phyloP scores from a whole-genome alignment of 2,113 vertebrate species.

The Paradisaea rubra region DNA sequence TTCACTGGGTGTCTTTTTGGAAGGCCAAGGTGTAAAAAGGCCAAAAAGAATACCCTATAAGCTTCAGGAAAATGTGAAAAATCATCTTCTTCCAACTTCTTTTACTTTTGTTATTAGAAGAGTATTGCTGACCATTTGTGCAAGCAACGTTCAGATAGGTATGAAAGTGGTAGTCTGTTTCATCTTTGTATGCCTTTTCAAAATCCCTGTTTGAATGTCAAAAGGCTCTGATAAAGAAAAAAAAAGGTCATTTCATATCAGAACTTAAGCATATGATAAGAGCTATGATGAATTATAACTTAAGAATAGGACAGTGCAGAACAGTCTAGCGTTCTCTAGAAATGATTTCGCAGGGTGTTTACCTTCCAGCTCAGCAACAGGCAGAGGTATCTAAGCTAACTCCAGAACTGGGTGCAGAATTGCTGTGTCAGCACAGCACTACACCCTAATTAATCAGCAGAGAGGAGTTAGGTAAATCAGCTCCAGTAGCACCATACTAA shows the following conservation, averaged over 20 bases:
- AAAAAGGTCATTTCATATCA: accelerated
- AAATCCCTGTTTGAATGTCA: not conserved
- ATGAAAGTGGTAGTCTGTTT: not conserved
- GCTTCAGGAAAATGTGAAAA: not conserved
- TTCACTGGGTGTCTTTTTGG: not conserved
- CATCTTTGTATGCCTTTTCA: not conserved
- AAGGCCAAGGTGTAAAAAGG: not conserved
- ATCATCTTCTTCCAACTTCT: not conserved
- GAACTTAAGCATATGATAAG: not conserved
- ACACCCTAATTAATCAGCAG: not conserved
- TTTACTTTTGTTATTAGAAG: not conserved
- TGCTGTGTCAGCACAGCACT: not conserved
- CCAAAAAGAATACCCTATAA: not conserved
- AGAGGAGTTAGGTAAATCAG: not conserved
- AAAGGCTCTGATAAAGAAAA: not conserved
- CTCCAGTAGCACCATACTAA: not conserved
- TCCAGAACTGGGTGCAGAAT: not conserved
- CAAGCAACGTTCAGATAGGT: not conserved
- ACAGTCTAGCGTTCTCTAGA: not conserved
- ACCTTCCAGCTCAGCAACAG: not conserved
- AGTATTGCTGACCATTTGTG: not conserved
- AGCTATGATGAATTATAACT: not conserved
- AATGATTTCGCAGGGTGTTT: not conserved
- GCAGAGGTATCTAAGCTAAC: not conserved
- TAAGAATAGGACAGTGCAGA: not conserved